Base-by-base conservation (phyloP, 30 jellyfish, hydroid and myxozoan genomes). In the Phacellophora camtschatica region DNA sequence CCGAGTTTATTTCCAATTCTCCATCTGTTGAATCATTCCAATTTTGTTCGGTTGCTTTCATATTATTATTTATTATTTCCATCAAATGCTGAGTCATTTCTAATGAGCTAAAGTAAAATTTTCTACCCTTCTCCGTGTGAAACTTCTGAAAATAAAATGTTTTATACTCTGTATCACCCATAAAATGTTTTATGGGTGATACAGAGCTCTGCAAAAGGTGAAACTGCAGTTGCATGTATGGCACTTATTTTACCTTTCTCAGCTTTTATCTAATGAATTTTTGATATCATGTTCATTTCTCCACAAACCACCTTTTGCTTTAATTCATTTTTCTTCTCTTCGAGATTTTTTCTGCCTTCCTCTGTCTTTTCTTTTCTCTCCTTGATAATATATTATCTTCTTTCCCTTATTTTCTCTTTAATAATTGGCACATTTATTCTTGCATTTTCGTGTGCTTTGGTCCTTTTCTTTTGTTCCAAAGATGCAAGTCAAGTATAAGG, bases 401-500 rank as follows among this genome's bases (percentile, higher is more conserved):
- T 12, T 16, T 12, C n/a, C 35, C 67, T 66, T 25, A 49, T 73
- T 55, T 73, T 48, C 49, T 49, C 86, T 55, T 42, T 50, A n/a
- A 73, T 45, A n/a, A 25, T 33, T 51, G 34, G 59, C 31, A 55
- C 86, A 19, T 28, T 50, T 18, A 28, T 22, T 53, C 86, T 55
- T 49, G 86, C 86, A 45, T 30, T 29, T 71, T 45, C 19, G 6
- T n/a, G 74, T 15, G n/a, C 30, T 41, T 42, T 24, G 0, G 53
- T 4, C 15, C 53, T 23, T 33, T 51, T 51, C 7, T 30, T 22
- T 24, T 71, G 72, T 20, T 13, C 35, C 74, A 49, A 16, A 79
- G 75, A 19, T 5, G 59, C 66, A 27, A 63, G 63, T 86, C 86
- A 65, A 24, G 45, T 39, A 18, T 34, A 29, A 1, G 95, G 82